phyloP scores from a whole-genome alignment of 2,113 vertebrate genomes.

The Rostratula benghalensis region DNA sequence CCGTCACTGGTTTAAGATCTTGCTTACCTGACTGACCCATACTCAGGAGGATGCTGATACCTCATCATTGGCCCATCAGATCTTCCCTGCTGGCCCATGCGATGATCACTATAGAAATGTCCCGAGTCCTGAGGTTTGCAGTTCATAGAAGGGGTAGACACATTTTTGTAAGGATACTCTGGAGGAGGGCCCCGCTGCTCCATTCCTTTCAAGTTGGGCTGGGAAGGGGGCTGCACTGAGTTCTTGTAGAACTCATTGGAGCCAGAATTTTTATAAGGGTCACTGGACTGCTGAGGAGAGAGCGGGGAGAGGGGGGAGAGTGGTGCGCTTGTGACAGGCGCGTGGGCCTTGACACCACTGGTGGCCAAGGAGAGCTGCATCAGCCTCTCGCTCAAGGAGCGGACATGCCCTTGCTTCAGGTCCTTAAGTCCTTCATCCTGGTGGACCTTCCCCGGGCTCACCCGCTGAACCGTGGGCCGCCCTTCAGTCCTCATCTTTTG shows the following conservation, averaged over 20 bases:
- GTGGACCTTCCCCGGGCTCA: slow-evolving; percentile 88
- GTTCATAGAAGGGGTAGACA: slow-evolving; percentile 83
- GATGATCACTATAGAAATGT: slow-evolving; percentile 88
- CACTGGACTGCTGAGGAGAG: slow-evolving; percentile 80
- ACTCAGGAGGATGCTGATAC: slow-evolving; percentile 98
- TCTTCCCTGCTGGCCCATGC: slow-evolving; percentile 82
- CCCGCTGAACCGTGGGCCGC: slow-evolving; percentile 88
- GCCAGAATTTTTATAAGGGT: slow-evolving; percentile 78
- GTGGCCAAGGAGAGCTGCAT: slow-evolving; percentile 98
- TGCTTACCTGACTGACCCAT: slow-evolving; percentile 92
- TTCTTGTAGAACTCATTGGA: slow-evolving; percentile 89
- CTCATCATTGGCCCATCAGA: slow-evolving; percentile 89
- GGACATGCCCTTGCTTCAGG: slow-evolving; percentile 97
- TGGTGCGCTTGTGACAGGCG: slow-evolving; percentile 88
- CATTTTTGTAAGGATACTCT: slow-evolving; percentile 92
- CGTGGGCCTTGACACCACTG: slow-evolving; percentile 93
- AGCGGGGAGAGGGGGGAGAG: slow-evolving; percentile 86
- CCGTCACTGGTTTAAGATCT: not conserved
- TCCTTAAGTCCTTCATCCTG: slow-evolving; percentile 97
- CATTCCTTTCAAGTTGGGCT: slow-evolving; percentile 77
- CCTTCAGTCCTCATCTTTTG: slow-evolving; percentile 95
- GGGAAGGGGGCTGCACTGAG: slow-evolving; percentile 74
- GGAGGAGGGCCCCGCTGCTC: slow-evolving; percentile 93
- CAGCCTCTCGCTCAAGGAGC: slow-evolving; percentile 93
- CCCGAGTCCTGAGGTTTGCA: slow-evolving; percentile 85